Percentiles rank a stretch among this genome's conserved stretches.
phyloP scores from a whole-genome alignment of 2,888 invertebrate species.

The Euphydryas editha region DNA sequence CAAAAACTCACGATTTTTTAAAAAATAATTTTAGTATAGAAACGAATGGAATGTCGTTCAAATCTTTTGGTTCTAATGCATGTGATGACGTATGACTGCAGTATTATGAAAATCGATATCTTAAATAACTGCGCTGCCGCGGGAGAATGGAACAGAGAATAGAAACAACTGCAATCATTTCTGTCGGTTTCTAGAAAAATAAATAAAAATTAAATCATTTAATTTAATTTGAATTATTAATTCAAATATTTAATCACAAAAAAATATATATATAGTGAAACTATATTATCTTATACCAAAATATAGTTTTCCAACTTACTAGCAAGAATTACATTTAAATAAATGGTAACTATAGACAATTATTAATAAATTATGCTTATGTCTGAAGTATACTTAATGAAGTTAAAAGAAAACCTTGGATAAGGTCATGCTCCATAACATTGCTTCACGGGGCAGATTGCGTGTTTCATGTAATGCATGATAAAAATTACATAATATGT shows the following conservation, averaged over 20 bases:
- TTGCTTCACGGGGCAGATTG: constrained; percentile 39
- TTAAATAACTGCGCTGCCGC: constrained; percentile 16
- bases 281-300: too few relatives aligned
- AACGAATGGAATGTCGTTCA: neutral
- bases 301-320: neutral
- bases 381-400: constrained; percentile 3
- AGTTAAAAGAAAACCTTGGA: constrained; percentile 20
- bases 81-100: constrained; percentile 17
- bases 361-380: neutral
- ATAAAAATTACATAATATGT: constrained; percentile 72
- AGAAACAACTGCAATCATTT: neutral
- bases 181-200: too few relatives aligned
- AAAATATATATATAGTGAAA: too few relatives aligned
- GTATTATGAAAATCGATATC: constrained; percentile 24
- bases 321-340: neutral
- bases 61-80: constrained; percentile 11
- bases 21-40: too few relatives aligned
- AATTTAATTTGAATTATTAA: too few relatives aligned
- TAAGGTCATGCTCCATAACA: constrained; percentile 32
- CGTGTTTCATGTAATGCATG: constrained; percentile 48
- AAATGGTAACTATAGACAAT: neutral
- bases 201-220: too few relatives aligned
- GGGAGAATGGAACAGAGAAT: constrained; percentile 2
- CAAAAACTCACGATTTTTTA: too few relatives aligned
- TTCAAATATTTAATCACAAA: too few relatives aligned